Evolutionary conservation across 1,140 invertebrate species (phyloP).

Genomic region (Dysdera silvatica): DNA sequence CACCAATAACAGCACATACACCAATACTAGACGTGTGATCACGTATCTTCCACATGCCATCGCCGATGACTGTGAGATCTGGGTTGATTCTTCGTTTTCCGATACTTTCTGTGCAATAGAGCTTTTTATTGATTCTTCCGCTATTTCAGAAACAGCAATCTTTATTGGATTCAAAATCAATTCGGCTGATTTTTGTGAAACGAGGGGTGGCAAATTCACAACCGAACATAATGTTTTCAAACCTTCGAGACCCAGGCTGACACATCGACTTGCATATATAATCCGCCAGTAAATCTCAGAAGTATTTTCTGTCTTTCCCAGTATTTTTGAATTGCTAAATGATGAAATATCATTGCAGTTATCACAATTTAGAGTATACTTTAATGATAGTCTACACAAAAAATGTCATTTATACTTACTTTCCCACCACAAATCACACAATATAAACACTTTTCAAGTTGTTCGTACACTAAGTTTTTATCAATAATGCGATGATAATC

Average conservation of each 20-base stretch:
- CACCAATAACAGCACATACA: not conserved
- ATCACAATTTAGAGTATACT: not conserved
- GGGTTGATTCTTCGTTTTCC: not conserved
- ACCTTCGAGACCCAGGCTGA: not conserved
- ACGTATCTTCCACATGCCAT: not conserved
- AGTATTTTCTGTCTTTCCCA: not conserved
- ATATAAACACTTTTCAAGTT: not conserved
- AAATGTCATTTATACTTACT: not conserved
- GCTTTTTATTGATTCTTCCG: not conserved
- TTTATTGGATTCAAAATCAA: not conserved
- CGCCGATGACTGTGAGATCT: not conserved
- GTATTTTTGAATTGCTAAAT: not conserved
- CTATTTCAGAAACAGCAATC: not conserved
- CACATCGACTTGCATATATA: not conserved
- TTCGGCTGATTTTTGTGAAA: not conserved
- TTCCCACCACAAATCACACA: not conserved
- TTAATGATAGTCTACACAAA: not conserved
- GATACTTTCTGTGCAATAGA: not conserved
- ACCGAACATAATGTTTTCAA: not conserved
- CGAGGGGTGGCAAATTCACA: not conserved
- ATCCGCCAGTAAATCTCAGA: not conserved
- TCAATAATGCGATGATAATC: not conserved
- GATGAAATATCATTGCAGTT: not conserved
- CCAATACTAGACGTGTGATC: not conserved
- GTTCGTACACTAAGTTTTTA: not conserved